A percentile compares a stretch with the other conserved stretches of the same genome.
phyloP scores from a whole-genome alignment of 2,113 vertebrate species.

The Dicrurus megarhynchus region DNA sequence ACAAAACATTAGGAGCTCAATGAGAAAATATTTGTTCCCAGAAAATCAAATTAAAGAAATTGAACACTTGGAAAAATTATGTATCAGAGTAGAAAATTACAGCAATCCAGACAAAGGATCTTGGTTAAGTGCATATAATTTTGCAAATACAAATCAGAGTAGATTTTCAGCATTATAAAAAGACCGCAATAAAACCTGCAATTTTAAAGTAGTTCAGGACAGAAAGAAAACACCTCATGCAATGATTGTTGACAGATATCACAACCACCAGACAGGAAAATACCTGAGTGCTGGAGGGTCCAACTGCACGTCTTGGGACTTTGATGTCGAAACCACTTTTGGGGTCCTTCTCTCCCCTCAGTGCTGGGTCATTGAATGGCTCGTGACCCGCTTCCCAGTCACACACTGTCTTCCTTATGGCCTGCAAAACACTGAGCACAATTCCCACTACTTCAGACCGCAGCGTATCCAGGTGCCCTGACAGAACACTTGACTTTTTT shows the following conservation, averaged over 20 bases:
- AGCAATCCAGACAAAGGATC: conserved; percentile 1
- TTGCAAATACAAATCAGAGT: neutral
- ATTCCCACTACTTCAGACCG: neutral
- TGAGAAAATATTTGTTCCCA: neutral
- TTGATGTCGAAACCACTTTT: conserved; percentile 90
- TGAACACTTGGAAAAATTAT: neutral
- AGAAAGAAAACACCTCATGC: neutral
- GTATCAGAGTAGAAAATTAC: neutral
- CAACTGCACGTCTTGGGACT: conserved; percentile 86
- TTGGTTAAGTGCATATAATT: neutral
- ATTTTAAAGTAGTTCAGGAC: neutral
- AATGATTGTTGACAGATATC: neutral
- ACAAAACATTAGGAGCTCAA: neutral
- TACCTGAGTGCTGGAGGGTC: conserved; percentile 90
- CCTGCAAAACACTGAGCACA: conserved; percentile 82
- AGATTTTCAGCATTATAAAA: neutral
- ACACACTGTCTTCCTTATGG: conserved; percentile 88
- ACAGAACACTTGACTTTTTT: neutral
- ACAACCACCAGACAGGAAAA: neutral
- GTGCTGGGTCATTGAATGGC: conserved; percentile 85
- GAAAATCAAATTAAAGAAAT: neutral
- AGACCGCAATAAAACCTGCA: neutral
- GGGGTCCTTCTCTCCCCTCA: conserved; percentile 88
- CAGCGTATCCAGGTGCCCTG: rapidly evolving
- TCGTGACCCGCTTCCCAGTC: conserved; percentile 86